These are phyloP conservation scores for Chrysotoxum bicinctum DNA, from an alignment of 2,888 invertebrate genomes.

Conservation along the genomic window DNA sequence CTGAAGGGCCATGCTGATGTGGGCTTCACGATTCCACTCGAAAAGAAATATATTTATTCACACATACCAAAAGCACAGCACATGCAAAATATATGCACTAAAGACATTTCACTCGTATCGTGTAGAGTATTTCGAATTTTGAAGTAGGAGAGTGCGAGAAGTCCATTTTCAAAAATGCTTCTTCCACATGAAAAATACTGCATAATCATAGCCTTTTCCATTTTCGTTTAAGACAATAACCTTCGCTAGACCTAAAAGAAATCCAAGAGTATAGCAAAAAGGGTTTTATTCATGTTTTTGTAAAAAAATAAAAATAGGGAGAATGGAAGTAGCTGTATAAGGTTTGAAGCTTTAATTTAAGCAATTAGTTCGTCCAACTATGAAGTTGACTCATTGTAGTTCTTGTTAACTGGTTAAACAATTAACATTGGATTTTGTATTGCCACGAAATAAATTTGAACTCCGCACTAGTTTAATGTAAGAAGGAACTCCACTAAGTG, in stretches of 20 bases:
- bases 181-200: constrained; percentile 58
- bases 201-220: constrained; percentile 62
- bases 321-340: neutral
- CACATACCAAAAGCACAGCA: neutral
- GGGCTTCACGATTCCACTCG: constrained; percentile 6
- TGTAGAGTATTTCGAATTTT: constrained; percentile 1
- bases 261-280: neutral
- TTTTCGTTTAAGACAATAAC: constrained; percentile 60
- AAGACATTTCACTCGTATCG: constrained; percentile 20
- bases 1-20: constrained; percentile 4
- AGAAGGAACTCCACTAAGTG: too few species aligned
- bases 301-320: neutral
- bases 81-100: constrained; percentile 26
- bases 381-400: neutral
- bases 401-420: neutral
- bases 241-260: constrained; percentile 56
- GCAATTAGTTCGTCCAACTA: neutral
- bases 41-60: neutral
- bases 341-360: neutral
- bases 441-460: neutral
- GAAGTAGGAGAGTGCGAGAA: constrained; percentile 15
- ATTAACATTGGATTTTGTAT: neutral
- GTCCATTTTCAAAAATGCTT: constrained; percentile 40
- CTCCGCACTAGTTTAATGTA: neutral
- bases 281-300: neutral